A percentile compares a stretch with the other conserved stretches of the same genome.
Conservation (phyloP, 2,113 vertebrate species). For the Scatophagus argus region DNA sequence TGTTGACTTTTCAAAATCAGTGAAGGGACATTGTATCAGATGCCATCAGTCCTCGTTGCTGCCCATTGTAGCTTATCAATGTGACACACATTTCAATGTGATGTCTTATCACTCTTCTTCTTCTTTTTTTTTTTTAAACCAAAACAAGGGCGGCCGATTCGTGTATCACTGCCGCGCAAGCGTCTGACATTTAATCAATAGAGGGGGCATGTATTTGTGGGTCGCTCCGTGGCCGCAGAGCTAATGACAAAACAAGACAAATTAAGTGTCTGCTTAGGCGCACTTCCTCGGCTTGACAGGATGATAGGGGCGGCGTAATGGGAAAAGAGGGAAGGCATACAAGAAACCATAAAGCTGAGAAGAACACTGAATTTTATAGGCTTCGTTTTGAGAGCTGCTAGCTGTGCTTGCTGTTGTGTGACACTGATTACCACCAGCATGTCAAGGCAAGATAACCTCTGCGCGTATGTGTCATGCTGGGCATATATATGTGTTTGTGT, state of each 20-base stretch:
- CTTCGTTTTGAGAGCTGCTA: constrained; percentile 56
- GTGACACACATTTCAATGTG: constrained; percentile 59
- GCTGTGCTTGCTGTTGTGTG: constrained; percentile 45
- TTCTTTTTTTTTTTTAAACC: constrained; percentile 47
- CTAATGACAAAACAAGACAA: constrained; percentile 83
- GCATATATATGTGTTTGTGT: constrained; percentile 11
- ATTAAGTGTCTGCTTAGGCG: constrained; percentile 77
- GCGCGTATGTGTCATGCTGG: constrained; percentile 24
- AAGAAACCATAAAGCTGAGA: constrained; percentile 26
- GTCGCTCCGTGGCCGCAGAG: constrained; percentile 57
- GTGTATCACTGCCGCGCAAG: constrained; percentile 63
- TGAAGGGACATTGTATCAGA: constrained; percentile 43
- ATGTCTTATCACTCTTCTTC: constrained; percentile 48
- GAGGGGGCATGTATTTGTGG: constrained; percentile 54
- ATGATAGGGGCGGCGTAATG: constrained; percentile 55
- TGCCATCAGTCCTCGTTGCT: constrained; percentile 52
- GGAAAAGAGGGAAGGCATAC: constrained; percentile 25
- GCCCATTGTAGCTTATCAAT: constrained; percentile 43
- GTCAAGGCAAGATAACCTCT: constrained; percentile 63
- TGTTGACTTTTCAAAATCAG: constrained; percentile 37
- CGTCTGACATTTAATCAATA: constrained; percentile 75
- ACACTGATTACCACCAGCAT: constrained; percentile 64
- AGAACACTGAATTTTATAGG: constrained; percentile 52
- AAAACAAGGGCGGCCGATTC: constrained; percentile 54
- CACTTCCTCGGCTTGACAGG: constrained; percentile 65